Conservation (phyloP, 2,797 vertebrate species). For the Hypotaenidia philippensis region DNA sequence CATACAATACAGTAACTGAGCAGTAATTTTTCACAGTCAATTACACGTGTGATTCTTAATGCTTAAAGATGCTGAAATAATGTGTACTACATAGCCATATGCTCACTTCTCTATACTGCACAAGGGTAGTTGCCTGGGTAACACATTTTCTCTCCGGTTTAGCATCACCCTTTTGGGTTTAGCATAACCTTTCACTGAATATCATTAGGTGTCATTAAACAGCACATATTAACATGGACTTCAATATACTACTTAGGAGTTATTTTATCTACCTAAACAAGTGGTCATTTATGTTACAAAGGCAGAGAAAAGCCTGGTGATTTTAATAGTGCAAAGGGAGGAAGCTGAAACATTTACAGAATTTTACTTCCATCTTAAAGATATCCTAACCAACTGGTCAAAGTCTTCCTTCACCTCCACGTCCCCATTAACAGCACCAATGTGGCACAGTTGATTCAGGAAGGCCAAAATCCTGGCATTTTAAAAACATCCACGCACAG, state of each 20-base stretch:
- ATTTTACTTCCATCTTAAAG: conserved; percentile 52
- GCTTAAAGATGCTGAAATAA: conserved; percentile 96
- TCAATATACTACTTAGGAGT: conserved; percentile 81
- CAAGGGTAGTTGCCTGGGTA: conserved; percentile 93
- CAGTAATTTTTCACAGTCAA: conserved; percentile 94
- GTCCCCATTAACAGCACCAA: not conserved
- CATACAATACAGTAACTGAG: conserved; percentile 96
- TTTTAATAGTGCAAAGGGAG: conserved; percentile 46
- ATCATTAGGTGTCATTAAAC: conserved; percentile 99
- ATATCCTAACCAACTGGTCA: not conserved
- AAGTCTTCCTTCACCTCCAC: not conserved
- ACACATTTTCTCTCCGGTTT: conserved; percentile 89
- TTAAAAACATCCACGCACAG: not conserved
- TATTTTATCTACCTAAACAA: conserved; percentile 81
- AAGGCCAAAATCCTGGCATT: not conserved
- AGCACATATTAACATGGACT: conserved; percentile 95
- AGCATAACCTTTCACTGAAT: conserved; percentile 93
- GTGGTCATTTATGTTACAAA: conserved; percentile 65
- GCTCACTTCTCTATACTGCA: conserved; percentile 89
- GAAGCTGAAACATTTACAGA: not conserved
- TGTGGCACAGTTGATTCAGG: not conserved
- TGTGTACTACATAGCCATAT: conserved; percentile 89
- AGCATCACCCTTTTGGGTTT: conserved; percentile 86
- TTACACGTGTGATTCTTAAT: conserved; percentile 91
- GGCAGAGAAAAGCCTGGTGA: conserved; percentile 26